phyloP scores from a whole-genome alignment of 2,797 vertebrate genomes.

The Acridotheres tristis region DNA sequence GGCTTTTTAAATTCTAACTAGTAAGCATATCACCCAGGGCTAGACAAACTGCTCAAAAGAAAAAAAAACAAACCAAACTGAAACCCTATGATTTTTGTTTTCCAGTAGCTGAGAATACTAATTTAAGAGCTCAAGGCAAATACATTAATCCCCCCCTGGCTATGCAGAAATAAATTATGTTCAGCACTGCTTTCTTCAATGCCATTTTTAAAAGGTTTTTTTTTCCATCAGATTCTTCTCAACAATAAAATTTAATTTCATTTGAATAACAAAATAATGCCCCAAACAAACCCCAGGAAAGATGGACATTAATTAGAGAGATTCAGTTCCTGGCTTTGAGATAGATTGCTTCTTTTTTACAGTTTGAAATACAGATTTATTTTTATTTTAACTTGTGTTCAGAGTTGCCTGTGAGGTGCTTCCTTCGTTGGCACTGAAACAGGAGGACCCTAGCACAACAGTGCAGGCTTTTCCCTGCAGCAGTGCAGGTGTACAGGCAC shows the following conservation, averaged over 20 bases:
- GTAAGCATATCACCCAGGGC: constrained; percentile 48
- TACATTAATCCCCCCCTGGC: constrained; percentile 4
- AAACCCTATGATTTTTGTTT: constrained; percentile 39
- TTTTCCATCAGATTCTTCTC: background rate
- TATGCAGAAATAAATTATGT: constrained; percentile 7
- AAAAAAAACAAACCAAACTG: background rate
- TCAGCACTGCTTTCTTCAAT: constrained; percentile 6
- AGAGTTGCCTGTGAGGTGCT: background rate
- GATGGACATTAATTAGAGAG: background rate
- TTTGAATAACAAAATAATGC: constrained; percentile 44
- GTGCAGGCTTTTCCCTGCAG: background rate
- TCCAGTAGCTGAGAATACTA: constrained; percentile 38
- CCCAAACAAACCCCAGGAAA: background rate
- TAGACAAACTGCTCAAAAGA: background rate
- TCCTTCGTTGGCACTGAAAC: background rate
- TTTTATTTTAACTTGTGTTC: background rate
- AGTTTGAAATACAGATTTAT: background rate
- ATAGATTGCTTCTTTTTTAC: background rate
- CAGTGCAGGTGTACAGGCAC: background rate
- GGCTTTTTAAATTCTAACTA: constrained; percentile 49
- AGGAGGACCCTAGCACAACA: background rate
- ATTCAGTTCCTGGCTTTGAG: background rate
- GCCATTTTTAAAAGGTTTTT: constrained; percentile 20
- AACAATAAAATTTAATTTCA: constrained; percentile 43
- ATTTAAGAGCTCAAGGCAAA: constrained; percentile 58